These are phyloP conservation scores for Circaetus cinerascens DNA, from an alignment of 2,113 vertebrate genomes.

Conservation along the genomic window DNA sequence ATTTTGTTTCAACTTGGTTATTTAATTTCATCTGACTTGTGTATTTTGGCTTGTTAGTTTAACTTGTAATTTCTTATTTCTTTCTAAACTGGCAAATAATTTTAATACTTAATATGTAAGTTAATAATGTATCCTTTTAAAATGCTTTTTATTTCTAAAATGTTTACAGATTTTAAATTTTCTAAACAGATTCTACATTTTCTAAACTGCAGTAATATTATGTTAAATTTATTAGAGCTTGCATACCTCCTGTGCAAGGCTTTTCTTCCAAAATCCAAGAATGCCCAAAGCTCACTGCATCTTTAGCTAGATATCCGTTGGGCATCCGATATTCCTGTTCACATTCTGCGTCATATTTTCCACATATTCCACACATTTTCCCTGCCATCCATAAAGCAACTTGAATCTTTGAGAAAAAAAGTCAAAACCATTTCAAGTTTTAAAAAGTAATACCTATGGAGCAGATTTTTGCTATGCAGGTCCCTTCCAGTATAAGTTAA, in stretches of 20 bases:
- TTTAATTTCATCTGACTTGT: background rate
- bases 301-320: slow-evolving; percentile 62
- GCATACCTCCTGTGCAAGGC: slow-evolving; percentile 70
- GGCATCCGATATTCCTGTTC: slow-evolving; percentile 75
- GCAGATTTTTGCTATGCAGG: background rate
- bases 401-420: slow-evolving; percentile 10
- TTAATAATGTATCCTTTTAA: background rate
- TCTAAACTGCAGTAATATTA: background rate
- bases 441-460: background rate
- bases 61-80: background rate
- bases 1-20: background rate
- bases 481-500: background rate
- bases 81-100: background rate
- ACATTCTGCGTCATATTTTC: slow-evolving; percentile 75
- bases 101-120: background rate
- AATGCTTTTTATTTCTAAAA: background rate
- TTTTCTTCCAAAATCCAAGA: slow-evolving; percentile 78
- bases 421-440: background rate
- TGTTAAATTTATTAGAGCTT: background rate
- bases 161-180: background rate
- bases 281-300: slow-evolving; percentile 70
- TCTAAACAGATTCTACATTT: background rate
- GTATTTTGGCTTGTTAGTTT: background rate
- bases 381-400: slow-evolving; percentile 78
- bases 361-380: slow-evolving; percentile 80